Evolutionary conservation across 2,113 vertebrate genomes (phyloP).

Genomic region (Trinectes maculatus): DNA sequence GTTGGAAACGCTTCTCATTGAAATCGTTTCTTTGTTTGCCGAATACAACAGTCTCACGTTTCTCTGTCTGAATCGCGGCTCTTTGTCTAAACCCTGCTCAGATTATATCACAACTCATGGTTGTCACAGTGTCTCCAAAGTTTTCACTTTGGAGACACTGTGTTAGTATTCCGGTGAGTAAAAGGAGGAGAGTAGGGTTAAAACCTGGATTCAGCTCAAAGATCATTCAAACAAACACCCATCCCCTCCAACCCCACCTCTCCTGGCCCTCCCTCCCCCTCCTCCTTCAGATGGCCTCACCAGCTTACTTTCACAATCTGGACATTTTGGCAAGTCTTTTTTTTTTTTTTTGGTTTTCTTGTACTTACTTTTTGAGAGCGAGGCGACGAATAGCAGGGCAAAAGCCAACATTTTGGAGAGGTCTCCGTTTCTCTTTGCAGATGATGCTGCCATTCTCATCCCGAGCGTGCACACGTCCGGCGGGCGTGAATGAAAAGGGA

Average conservation of each 20-base stretch:
- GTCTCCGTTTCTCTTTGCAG: constrained; percentile 31
- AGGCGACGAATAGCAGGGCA: constrained; percentile 45
- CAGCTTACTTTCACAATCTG: constrained; percentile 26
- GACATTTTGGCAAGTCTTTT: no score
- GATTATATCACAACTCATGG: background rate
- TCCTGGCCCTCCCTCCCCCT: constrained; percentile 9
- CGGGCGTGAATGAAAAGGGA: constrained; percentile 39
- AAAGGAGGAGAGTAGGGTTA: constrained; percentile 70
- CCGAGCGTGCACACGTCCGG: constrained; percentile 48
- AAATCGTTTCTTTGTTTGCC: constrained; percentile 60
- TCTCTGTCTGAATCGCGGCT: background rate
- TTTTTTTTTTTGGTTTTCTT: background rate
- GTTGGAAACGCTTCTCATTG: background rate
- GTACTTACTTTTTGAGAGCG: constrained; percentile 59
- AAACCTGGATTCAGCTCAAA: constrained; percentile 60
- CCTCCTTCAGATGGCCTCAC: constrained; percentile 9
- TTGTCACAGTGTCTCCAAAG: background rate
- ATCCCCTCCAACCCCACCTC: constrained; percentile 54
- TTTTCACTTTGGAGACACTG: constrained; percentile 8
- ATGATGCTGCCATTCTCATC: constrained; percentile 72
- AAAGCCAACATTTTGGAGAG: constrained; percentile 38
- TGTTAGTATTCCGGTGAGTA: constrained; percentile 40
- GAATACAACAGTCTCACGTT: background rate
- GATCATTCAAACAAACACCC: constrained; percentile 62
- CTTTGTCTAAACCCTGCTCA: background rate